Conservation (phyloP, 2,888 invertebrate species). For the Melanophora roralis region DNA sequence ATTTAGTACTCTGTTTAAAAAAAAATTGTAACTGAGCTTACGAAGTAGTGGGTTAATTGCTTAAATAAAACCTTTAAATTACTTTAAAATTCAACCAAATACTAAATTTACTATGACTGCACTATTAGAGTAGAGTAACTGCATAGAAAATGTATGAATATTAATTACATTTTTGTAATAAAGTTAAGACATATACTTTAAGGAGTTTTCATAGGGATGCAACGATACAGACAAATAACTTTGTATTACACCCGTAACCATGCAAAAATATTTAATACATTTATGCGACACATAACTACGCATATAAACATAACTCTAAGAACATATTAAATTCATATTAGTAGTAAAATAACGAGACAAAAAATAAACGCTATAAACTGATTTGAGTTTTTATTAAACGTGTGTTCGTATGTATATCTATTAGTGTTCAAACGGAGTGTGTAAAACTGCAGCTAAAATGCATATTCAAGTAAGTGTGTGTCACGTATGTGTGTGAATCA, state of each 20-base stretch:
- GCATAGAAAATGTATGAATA: constrained; percentile 25
- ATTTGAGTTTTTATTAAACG: constrained; percentile 15
- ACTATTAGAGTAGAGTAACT: neutral
- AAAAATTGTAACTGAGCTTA: no score
- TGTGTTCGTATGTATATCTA: neutral
- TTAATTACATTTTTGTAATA: constrained; percentile 45
- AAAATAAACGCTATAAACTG: neutral
- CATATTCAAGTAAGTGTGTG: neutral
- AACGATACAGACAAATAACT: neutral
- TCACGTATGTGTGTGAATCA: neutral
- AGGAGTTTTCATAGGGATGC: constrained; percentile 15
- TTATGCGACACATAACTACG: neutral
- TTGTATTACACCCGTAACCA: neutral
- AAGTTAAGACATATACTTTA: constrained; percentile 13
- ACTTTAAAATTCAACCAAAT: neutral
- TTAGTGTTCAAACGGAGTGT: neutral
- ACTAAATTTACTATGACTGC: neutral
- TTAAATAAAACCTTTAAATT: neutral
- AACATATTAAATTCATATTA: neutral
- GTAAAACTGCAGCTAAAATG: neutral
- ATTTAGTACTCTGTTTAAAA: no score
- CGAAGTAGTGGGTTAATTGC: no score
- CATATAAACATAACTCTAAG: neutral
- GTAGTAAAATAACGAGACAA: constrained; percentile 6
- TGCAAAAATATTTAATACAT: constrained; percentile 20